These are phyloP conservation scores for Allenopithecus nigroviridis DNA, from an alignment of 2,797 vertebrate species.

Conservation along the genomic window DNA sequence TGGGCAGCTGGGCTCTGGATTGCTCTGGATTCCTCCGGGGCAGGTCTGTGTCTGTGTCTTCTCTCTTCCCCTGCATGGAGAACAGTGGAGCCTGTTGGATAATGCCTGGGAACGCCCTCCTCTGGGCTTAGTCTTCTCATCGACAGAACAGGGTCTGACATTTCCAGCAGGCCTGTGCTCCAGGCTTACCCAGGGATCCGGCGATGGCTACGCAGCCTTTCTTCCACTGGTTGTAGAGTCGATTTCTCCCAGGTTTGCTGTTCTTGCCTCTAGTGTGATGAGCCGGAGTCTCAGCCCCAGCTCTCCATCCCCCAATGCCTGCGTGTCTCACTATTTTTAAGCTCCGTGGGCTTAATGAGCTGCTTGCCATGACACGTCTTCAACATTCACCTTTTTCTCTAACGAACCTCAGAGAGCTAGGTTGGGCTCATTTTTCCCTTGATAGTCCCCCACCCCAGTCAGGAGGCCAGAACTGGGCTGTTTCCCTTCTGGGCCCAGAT, in stretches of 20 bases:
- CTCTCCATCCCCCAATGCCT: background rate
- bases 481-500: background rate
- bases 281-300: background rate
- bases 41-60: background rate
- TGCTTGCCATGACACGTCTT: background rate
- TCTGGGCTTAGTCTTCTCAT: background rate
- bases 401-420: background rate
- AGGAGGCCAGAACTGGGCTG: background rate
- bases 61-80: background rate
- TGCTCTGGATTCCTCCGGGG: background rate
- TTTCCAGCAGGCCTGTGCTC: background rate
- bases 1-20: background rate
- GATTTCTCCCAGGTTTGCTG: background rate
- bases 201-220: background rate
- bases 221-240: background rate
- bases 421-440: background rate
- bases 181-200: background rate
- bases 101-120: background rate
- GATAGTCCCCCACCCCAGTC: background rate
- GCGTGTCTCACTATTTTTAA: constrained; percentile 64
- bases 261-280: background rate
- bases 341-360: constrained; percentile 58
- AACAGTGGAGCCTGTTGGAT: background rate
- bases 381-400: constrained; percentile 39
- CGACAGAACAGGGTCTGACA: background rate